phyloP scores from a whole-genome alignment of 2,888 invertebrate genomes.

The Tenthredo distinguenda region DNA sequence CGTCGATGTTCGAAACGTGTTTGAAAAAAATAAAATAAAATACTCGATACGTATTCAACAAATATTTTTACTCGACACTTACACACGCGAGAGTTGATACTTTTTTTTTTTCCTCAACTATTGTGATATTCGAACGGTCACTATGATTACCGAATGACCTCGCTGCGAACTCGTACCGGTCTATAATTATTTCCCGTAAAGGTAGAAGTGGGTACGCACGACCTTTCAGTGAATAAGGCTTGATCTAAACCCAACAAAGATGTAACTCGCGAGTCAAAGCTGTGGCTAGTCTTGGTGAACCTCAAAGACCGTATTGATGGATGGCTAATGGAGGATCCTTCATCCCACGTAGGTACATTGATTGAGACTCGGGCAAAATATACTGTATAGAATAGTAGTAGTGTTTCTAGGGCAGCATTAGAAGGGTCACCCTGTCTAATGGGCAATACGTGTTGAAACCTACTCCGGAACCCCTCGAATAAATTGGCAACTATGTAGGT shows the following conservation, averaged over 20 bases:
- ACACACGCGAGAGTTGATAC: background rate
- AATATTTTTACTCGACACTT: constrained; percentile 17
- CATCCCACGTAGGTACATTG: constrained; percentile 28
- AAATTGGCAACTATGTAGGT: constrained; percentile 47
- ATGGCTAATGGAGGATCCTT: constrained; percentile 42
- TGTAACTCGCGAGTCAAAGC: constrained; percentile 33
- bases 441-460: constrained; percentile 51
- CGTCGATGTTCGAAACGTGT: constrained; percentile 30
- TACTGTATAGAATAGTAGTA: constrained; percentile 13
- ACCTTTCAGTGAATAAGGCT: constrained; percentile 47
- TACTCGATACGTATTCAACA: background rate
- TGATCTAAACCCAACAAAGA: constrained; percentile 50
- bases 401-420: constrained; percentile 40
- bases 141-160: constrained; percentile 23
- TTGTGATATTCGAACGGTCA: constrained; percentile 2
- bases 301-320: constrained; percentile 52
- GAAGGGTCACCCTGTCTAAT: constrained; percentile 50
- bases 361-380: constrained; percentile 42
- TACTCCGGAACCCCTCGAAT: constrained; percentile 43
- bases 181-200: constrained; percentile 39
- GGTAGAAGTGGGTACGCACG: constrained; percentile 2
- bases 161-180: background rate
- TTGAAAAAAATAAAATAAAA: background rate
- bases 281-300: constrained; percentile 40
- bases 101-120: background rate